Conservation (phyloP, 2,888 invertebrate genomes). For the Lapara coniferarum region DNA sequence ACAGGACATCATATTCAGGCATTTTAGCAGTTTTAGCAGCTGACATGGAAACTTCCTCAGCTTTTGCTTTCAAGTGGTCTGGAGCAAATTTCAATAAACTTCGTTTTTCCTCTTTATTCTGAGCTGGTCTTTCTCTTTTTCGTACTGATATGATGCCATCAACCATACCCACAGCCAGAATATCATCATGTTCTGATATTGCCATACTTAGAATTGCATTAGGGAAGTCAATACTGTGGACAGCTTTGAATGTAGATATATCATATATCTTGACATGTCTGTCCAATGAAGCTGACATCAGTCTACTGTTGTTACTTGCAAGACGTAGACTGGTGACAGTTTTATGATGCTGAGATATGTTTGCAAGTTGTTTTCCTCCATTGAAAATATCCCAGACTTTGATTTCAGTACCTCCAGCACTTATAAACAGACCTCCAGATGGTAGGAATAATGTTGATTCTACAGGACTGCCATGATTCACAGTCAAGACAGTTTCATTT, state of each 20-base stretch:
- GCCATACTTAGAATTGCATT: conserved; percentile 95
- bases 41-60: conserved; percentile 80
- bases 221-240: conserved; percentile 95
- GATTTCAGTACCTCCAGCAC: conserved; percentile 95
- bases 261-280: conserved; percentile 97
- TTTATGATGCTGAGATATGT: conserved; percentile 96
- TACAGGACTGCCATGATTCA: conserved; percentile 95
- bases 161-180: conserved; percentile 95
- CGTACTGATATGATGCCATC: conserved; percentile 95
- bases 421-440: conserved; percentile 94
- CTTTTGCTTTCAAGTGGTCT: conserved; percentile 63
- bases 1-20: conserved; percentile 86
- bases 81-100: conserved; percentile 80
- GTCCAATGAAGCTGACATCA: conserved; percentile 96
- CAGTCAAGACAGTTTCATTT: conserved; percentile 86
- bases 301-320: conserved; percentile 90
- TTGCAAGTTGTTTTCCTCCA: conserved; percentile 92
- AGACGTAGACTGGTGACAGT: conserved; percentile 94
- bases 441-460: conserved; percentile 95
- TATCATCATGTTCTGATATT: conserved; percentile 89
- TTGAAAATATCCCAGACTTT: conserved; percentile 97
- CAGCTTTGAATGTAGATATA: conserved; percentile 91
- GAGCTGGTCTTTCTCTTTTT: conserved; percentile 86
- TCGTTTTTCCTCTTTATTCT: conserved; percentile 61
- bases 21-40: conserved; percentile 59